Base-by-base conservation (phyloP, 2,797 vertebrate genomes). In the Pterois miles region DNA sequence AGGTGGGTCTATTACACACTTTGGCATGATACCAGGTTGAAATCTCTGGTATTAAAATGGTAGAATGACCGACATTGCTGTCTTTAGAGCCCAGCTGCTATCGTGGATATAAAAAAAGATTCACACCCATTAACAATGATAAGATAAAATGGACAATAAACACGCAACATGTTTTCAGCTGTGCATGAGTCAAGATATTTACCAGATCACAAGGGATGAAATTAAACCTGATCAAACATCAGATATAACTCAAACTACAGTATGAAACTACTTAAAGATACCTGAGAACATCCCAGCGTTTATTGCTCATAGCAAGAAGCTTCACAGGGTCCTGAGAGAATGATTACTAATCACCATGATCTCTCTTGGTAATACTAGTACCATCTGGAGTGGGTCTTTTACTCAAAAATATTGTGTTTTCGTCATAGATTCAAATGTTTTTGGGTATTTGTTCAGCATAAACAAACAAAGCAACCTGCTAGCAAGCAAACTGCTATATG, bases 341-440 rank as follows among this genome's bases (percentile, higher is more conserved):
- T 66, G 64, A 65, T 77, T 65, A 48, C 53, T 65, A 4, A 72
- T 76, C 52, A 60, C 23, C 25, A 53, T 9, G n/a, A 16, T 14
- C 40, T 81, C 72, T 68, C 79, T 60, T 62, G 71, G 40, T 48
- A 16, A 71, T 62, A 27, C 18, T 22, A 9, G 20, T 8, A 31
- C 66, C 75, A 69, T 76, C 77, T 76, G 76, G 59, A 73, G 23
- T 18, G n/a, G 12, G 36, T 36, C 13, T 53, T 34, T 63, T n/a
- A 23, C 8, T 6, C 14, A 59, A 50, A 84, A 64, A 50, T 60
- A 59, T 66, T 18, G 29, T 23, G 36, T 70, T 69, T 72, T 62
- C n/a, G 34, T 46, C 33, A 48, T 1, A 9, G 5, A 63, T 22
- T 63, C 14, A 54, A 34, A 57, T 1, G 20, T 13, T 46, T 52